These are phyloP conservation scores for Salticus scenicus DNA, from an alignment of 2,888 invertebrate species.

Conservation along the genomic window DNA sequence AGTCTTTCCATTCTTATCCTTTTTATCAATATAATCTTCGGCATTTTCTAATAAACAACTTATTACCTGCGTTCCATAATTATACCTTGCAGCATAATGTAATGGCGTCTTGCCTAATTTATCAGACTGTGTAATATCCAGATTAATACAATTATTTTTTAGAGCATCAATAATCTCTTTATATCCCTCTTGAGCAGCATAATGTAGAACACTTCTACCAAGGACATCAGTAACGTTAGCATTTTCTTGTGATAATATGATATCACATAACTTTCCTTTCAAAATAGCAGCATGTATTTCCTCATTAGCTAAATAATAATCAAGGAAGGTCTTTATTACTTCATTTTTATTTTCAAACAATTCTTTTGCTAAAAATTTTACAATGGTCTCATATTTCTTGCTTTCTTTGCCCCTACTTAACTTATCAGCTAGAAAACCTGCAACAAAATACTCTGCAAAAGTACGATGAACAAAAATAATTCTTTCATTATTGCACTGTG, in stretches of 20 bases:
- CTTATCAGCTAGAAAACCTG: not conserved
- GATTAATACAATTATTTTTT: not conserved
- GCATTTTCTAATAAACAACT: not conserved
- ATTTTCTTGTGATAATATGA: not conserved
- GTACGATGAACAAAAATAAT: not conserved
- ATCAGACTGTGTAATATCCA: not conserved
- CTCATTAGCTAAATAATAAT: not conserved
- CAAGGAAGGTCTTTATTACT: not conserved
- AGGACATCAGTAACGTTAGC: not conserved
- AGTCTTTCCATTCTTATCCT: slow-evolving; percentile 14
- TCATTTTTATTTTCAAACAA: slow-evolving; percentile 14
- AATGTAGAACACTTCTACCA: not conserved
- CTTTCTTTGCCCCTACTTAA: slow-evolving; percentile 1
- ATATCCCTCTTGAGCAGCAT: not conserved
- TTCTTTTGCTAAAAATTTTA: not conserved
- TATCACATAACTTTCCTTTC: not conserved
- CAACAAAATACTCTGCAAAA: slow-evolving; percentile 42
- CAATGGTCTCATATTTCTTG: not conserved
- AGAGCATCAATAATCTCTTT: not conserved
- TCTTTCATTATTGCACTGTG: not conserved
- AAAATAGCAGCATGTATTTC: not conserved
- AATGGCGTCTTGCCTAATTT: not conserved
- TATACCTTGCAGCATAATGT: slow-evolving; percentile 27
- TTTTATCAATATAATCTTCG: not conserved
- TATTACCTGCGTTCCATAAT: not conserved